These are phyloP conservation scores for Salminus brasiliensis DNA, from an alignment of 2,113 vertebrate species.

Conservation along the genomic window DNA sequence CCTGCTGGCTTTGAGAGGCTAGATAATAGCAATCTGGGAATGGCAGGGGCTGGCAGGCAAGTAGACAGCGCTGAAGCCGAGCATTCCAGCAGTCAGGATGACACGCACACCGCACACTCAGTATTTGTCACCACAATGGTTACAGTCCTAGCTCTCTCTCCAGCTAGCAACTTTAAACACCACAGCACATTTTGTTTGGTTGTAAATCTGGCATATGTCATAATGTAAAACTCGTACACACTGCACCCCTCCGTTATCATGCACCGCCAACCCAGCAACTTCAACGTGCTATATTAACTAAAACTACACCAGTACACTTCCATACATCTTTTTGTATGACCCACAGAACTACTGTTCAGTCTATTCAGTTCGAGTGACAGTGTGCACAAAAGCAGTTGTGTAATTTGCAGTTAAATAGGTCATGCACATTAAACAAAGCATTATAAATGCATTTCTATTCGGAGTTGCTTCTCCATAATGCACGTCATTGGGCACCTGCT, in stretches of 20 bases:
- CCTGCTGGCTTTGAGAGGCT: slow-evolving; percentile 71
- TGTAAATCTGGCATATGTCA: too few species aligned
- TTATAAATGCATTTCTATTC: slow-evolving; percentile 53
- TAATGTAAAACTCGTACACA: not conserved
- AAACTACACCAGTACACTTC: not conserved
- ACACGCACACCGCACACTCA: slow-evolving; percentile 21
- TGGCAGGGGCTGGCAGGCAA: slow-evolving; percentile 63
- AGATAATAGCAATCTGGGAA: slow-evolving; percentile 79
- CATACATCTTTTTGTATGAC: slow-evolving; percentile 9
- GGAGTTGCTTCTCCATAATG: slow-evolving; percentile 44
- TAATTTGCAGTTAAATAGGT: slow-evolving; percentile 57
- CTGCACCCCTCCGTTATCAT: not conserved
- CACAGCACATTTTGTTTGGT: not conserved
- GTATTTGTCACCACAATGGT: not conserved
- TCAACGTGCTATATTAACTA: not conserved
- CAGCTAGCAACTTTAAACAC: not conserved
- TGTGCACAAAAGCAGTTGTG: slow-evolving; percentile 35
- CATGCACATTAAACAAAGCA: slow-evolving; percentile 53
- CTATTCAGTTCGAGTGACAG: slow-evolving; percentile 29
- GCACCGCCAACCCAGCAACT: not conserved
- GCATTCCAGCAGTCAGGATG: slow-evolving; percentile 74
- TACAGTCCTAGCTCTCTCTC: not conserved
- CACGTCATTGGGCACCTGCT: slow-evolving; percentile 49
- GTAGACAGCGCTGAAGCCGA: slow-evolving; percentile 65
- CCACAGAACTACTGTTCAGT: not conserved